Evolutionary conservation across 2,113 vertebrate genomes (phyloP), one percentile per base, ranked within the genome.

Genomic region (Channa argus): DNA sequence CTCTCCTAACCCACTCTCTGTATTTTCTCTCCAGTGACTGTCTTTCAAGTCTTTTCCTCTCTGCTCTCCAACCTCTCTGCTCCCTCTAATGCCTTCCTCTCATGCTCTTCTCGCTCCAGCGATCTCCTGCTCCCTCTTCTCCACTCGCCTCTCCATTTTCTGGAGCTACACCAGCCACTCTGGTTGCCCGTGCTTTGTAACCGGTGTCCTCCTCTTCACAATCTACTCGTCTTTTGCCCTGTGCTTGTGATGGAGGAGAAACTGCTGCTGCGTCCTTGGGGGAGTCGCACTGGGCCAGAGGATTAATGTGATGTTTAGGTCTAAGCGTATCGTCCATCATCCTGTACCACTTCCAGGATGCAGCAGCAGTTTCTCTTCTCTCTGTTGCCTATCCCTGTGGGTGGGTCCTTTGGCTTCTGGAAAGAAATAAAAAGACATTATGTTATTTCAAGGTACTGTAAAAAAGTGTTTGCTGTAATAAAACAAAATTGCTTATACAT

Each of bases 281-380:
- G 81, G 71, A 86, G 85, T 81, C 72, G 74, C 82, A 78, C 76
- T 72, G 87, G 75, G 86, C 87, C 50, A 33, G 70, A 90, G 89
- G 89, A 91, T 92, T 92, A 91, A 91, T 92, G 91, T 87, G 88
- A 91, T 91, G 91, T 90, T 92, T 90, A 89, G 88, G 67, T 79
- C 77, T 85, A 84, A 89, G 87, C 81, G 63, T 82, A 72, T 90
- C 89, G 82, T 92, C 89, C 89, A 92, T 92, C 89, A 92, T 90
- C 73, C 84, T 91, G 88, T 71, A 88, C 80, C 63, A 82, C 80
- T 86, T 86, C 66, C 64, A 82, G 78, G 76, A 82, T 88, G 84
- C 71, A 54, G 83, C 77, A 60, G 79, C 39, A 63, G 83, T 79
- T 84, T 84, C 85, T 80, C 82, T 86, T 87, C 73, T 53, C 79